phyloP scores from a whole-genome alignment of 2,113 vertebrate genomes.

The Opisthocomus hoazin region DNA sequence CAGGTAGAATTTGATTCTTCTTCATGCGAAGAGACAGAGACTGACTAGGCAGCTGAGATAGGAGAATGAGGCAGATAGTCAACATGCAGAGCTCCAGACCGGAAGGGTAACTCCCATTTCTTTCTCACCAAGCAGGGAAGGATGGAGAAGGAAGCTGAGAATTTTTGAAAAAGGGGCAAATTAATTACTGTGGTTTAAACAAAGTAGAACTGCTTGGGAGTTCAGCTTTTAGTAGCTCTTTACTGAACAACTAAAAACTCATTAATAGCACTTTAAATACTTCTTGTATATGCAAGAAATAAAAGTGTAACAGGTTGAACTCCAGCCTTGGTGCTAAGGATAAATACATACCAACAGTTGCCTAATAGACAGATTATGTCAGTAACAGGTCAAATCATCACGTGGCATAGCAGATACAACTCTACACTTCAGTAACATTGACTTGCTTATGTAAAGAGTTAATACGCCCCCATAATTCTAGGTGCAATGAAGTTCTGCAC shows the following conservation, averaged over 20 bases:
- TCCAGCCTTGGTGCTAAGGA: background rate
- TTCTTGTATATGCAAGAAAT: background rate
- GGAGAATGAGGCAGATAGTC: background rate
- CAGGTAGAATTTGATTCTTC: background rate
- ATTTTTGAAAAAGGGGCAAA: background rate
- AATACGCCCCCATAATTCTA: background rate
- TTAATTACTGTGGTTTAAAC: background rate
- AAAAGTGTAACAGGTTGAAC: background rate
- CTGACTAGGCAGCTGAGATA: background rate
- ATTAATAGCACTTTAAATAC: background rate
- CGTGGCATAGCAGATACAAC: fast-evolving
- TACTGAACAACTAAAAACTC: background rate
- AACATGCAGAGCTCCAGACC: background rate
- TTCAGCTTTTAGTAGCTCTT: background rate
- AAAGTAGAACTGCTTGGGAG: background rate
- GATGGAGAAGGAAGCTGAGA: background rate
- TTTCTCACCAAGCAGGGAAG: background rate
- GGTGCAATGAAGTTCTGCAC: background rate
- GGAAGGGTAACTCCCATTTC: background rate
- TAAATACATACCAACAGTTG: background rate
- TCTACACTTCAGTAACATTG: background rate
- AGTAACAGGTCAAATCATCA: background rate
- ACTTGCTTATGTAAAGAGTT: background rate
- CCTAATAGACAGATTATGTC: background rate
- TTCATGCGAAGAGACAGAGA: background rate